phyloP scores from a whole-genome alignment of 2,888 invertebrate species.

The Drosophila nr. perissopoda region DNA sequence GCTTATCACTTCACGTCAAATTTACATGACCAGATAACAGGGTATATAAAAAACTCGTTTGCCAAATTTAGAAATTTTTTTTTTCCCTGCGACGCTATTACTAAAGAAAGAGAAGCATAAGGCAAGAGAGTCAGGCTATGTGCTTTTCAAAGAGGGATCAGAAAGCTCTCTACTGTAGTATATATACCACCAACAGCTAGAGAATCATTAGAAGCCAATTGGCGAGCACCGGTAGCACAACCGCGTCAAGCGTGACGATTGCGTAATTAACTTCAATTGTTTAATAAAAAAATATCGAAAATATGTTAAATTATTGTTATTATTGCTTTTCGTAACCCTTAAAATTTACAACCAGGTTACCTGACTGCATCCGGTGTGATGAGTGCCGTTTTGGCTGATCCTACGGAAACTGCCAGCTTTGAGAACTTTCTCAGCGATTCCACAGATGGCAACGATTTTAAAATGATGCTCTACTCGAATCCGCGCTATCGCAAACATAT shows the following conservation, averaged over 20 bases:
- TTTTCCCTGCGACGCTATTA: background rate
- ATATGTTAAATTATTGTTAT: too few relatives aligned
- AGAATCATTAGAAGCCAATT: slow-evolving; percentile 17
- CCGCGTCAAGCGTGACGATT: background rate
- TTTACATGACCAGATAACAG: background rate
- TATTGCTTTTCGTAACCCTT: too few relatives aligned
- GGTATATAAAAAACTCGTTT: background rate
- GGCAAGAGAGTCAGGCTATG: background rate
- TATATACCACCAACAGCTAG: slow-evolving; percentile 5
- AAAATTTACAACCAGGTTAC: slow-evolving; percentile 46
- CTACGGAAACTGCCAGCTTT: slow-evolving; percentile 58
- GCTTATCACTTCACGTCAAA: background rate
- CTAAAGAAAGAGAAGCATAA: background rate
- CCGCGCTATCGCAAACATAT: slow-evolving; percentile 74
- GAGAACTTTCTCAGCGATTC: slow-evolving; percentile 63
- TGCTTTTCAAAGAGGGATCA: background rate
- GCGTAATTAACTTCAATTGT: background rate
- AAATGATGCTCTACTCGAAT: slow-evolving; percentile 59
- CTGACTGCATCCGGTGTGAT: slow-evolving; percentile 66
- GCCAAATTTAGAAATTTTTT: background rate
- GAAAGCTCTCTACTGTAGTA: slow-evolving; percentile 11
- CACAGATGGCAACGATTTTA: slow-evolving; percentile 52
- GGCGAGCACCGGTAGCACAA: slow-evolving; percentile 1
- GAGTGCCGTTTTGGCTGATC: slow-evolving; percentile 69
- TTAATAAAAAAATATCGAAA: too few relatives aligned